These are phyloP conservation scores for Champsocephalus esox DNA, from an alignment of 2,797 vertebrate genomes.

Conservation along the genomic window DNA sequence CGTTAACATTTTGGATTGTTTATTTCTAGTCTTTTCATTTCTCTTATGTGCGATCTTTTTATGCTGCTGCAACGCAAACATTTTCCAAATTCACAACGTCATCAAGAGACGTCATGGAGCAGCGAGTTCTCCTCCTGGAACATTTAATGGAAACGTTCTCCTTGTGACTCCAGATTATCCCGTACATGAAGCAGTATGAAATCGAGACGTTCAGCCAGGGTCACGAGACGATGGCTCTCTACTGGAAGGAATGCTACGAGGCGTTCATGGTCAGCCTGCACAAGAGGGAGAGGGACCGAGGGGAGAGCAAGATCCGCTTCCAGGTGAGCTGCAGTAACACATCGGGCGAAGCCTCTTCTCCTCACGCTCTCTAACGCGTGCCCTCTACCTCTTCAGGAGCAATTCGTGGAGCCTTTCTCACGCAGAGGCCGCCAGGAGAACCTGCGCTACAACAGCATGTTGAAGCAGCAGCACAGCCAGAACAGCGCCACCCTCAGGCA, in stretches of 20 bases:
- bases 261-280: slow-evolving; percentile 95
- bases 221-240: slow-evolving; percentile 93
- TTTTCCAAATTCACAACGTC: too few relatives aligned
- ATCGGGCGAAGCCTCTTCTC: background rate
- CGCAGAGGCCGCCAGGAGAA: slow-evolving; percentile 94
- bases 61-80: too few relatives aligned
- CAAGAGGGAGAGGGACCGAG: slow-evolving; percentile 91
- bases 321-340: slow-evolving; percentile 84
- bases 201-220: slow-evolving; percentile 92
- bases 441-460: slow-evolving; percentile 94
- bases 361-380: background rate
- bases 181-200: slow-evolving; percentile 98
- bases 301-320: slow-evolving; percentile 98
- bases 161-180: slow-evolving; percentile 89
- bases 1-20: too few relatives aligned
- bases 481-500: slow-evolving; percentile 87
- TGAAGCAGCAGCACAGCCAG: slow-evolving; percentile 93
- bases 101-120: too few relatives aligned
- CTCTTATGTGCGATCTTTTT: too few relatives aligned
- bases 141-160: background rate
- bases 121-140: background rate
- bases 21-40: too few relatives aligned
- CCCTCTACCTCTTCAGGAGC: slow-evolving; percentile 81
- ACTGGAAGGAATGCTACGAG: slow-evolving; percentile 97
- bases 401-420: slow-evolving; percentile 94